Evolutionary conservation across 2,888 invertebrate species (phyloP).

Genomic region (Alloplasta piceator): DNA sequence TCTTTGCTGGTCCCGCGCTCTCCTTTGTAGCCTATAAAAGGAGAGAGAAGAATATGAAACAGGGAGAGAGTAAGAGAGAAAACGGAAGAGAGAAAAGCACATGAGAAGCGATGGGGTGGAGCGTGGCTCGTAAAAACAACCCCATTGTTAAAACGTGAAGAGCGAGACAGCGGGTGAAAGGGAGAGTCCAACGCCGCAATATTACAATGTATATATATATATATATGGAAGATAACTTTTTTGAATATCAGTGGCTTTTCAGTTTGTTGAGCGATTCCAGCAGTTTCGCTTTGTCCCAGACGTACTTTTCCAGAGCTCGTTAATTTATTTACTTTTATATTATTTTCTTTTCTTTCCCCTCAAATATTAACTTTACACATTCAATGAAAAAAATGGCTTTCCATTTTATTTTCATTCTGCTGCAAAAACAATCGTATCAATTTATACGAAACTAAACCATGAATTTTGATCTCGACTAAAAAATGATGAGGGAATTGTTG

Average conservation of each 20-base stretch:
- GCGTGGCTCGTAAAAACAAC: slow-evolving; percentile 78
- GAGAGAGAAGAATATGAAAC: slow-evolving; percentile 43
- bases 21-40: slow-evolving; percentile 6
- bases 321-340: slow-evolving; percentile 22
- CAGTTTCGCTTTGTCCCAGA: neutral
- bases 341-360: slow-evolving; percentile 9
- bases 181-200: slow-evolving; percentile 48
- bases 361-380: neutral
- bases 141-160: slow-evolving; percentile 78
- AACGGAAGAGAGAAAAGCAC: slow-evolving; percentile 53
- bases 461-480: too few species aligned
- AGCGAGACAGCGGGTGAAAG: slow-evolving; percentile 54
- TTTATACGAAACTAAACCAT: too few species aligned
- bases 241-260: slow-evolving; percentile 70
- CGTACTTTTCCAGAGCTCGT: neutral
- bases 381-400: too few species aligned
- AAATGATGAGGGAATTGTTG: too few species aligned
- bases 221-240: slow-evolving; percentile 5
- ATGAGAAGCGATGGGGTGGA: slow-evolving; percentile 67
- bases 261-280: slow-evolving; percentile 39
- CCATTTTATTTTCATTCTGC: too few species aligned
- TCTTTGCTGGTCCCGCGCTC: slow-evolving; percentile 33
- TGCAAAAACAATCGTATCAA: too few species aligned
- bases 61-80: slow-evolving; percentile 23
- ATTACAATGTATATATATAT: slow-evolving; percentile 26